Evolutionary conservation across 1,140 invertebrate genomes (phyloP).

Genomic region (Pseudomyrmex sp.): DNA sequence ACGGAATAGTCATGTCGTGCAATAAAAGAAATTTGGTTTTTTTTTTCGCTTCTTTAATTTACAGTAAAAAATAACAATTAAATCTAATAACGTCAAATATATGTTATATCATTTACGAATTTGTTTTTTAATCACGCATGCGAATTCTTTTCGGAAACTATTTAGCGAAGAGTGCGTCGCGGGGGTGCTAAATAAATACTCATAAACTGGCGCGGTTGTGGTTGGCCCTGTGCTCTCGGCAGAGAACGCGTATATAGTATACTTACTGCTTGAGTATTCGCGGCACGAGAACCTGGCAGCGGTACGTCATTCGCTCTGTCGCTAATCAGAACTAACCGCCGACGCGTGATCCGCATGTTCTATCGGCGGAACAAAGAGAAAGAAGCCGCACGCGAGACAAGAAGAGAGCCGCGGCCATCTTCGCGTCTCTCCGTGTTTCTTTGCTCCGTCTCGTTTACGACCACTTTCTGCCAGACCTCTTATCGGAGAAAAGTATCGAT

Average conservation of each 20-base stretch:
- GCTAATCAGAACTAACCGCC: constrained; percentile 86
- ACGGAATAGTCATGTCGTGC: too few species aligned
- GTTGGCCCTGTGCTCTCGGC: background rate
- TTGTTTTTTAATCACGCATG: too few species aligned
- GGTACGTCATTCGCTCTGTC: constrained; percentile 84
- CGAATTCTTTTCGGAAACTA: constrained; percentile 32
- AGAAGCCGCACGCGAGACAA: constrained; percentile 8
- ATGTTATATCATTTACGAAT: too few species aligned
- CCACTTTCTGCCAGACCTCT: constrained; percentile 26
- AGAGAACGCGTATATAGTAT: constrained; percentile 20
- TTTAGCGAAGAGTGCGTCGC: constrained; percentile 28
- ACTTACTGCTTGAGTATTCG: constrained; percentile 79
- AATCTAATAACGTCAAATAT: constrained; percentile 8
- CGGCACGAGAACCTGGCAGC: constrained; percentile 82
- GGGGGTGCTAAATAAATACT: constrained; percentile 50
- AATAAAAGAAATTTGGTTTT: background rate
- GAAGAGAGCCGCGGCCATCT: constrained; percentile 73
- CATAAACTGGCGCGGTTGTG: constrained; percentile 33
- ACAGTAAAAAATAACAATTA: background rate
- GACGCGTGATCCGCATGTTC: constrained; percentile 81
- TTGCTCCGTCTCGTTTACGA: constrained; percentile 42
- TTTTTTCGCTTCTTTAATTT: background rate
- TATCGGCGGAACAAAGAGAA: constrained; percentile 74
- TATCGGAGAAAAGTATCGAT: constrained; percentile 24
- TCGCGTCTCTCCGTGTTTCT: constrained; percentile 60